A percentile compares a stretch with the other conserved stretches of the same genome.
Conservation (phyloP, 2,888 invertebrate genomes). For the Leptarthrus brevirostris region DNA sequence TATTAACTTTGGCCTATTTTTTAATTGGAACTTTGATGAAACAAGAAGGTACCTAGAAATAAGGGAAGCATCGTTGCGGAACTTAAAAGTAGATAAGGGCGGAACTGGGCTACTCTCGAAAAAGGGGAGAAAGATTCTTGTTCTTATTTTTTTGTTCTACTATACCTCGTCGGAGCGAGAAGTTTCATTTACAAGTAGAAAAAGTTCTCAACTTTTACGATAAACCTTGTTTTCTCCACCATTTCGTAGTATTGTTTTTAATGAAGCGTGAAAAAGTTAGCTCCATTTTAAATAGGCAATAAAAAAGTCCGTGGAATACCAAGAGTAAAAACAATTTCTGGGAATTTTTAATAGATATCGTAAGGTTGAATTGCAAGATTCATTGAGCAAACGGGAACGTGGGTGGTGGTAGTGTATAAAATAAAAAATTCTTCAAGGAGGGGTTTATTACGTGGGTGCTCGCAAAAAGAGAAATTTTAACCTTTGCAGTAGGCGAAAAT, state of each 20-base stretch:
- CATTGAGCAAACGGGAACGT: no score
- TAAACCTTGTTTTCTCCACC: constrained; percentile 14
- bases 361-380: no score
- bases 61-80: no score
- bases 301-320: neutral
- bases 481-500: no score
- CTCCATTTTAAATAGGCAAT: constrained; percentile 22
- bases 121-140: no score
- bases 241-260: constrained; percentile 27
- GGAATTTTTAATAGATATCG: no score
- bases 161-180: constrained; percentile 3
- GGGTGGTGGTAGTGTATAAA: no score
- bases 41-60: neutral
- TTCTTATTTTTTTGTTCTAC: no score
- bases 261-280: constrained; percentile 39
- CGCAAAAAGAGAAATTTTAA: no score
- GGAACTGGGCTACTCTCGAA: neutral
- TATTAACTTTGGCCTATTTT: constrained; percentile 33
- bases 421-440: no score
- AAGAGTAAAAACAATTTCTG: constrained; percentile 21
- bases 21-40: constrained; percentile 21
- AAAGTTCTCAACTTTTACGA: constrained; percentile 16
- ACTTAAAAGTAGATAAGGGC: neutral
- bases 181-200: constrained; percentile 31
- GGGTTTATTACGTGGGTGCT: no score